A percentile compares a stretch with the other conserved stretches of the same genome.
Evolutionary conservation across 2,888 invertebrate genomes (phyloP).

Genomic region (Hemaris fuciformis): DNA sequence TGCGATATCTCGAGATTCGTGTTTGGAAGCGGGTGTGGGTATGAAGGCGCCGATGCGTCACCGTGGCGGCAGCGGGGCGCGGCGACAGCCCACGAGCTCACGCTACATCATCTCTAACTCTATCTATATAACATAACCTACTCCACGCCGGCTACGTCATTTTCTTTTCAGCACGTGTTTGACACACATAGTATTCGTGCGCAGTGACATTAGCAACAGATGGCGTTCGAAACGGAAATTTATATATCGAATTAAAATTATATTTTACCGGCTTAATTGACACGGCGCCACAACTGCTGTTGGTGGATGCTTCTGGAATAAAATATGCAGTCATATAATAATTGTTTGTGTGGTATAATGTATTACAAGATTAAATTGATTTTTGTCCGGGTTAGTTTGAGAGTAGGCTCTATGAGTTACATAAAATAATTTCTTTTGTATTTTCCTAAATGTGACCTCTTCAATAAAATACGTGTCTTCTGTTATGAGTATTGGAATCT

Average conservation of each 20-base stretch:
- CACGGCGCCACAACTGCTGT: too few relatives aligned
- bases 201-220: not conserved
- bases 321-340: too few relatives aligned
- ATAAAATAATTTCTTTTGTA: too few relatives aligned
- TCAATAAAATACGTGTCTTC: too few relatives aligned
- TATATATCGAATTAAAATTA: not conserved
- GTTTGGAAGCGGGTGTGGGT: slow-evolving; percentile 25
- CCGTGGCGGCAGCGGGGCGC: slow-evolving; percentile 54
- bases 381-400: too few relatives aligned
- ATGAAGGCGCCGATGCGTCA: slow-evolving; percentile 55
- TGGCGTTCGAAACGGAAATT: not conserved
- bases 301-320: too few relatives aligned
- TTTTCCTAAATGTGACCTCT: too few relatives aligned
- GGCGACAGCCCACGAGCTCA: slow-evolving; percentile 58
- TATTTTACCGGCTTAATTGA: not conserved
- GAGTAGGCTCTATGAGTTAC: too few relatives aligned
- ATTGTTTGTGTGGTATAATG: too few relatives aligned
- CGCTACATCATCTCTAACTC: slow-evolving; percentile 25
- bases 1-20: slow-evolving; percentile 30
- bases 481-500: too few relatives aligned
- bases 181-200: slow-evolving; percentile 30
- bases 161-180: slow-evolving; percentile 38
- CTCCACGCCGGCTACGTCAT: slow-evolving; percentile 24
- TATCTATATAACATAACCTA: not conserved
- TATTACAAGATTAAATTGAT: too few relatives aligned